These are phyloP conservation scores for Ceramica pisi DNA, from an alignment of 2,888 invertebrate genomes.

Conservation along the genomic window DNA sequence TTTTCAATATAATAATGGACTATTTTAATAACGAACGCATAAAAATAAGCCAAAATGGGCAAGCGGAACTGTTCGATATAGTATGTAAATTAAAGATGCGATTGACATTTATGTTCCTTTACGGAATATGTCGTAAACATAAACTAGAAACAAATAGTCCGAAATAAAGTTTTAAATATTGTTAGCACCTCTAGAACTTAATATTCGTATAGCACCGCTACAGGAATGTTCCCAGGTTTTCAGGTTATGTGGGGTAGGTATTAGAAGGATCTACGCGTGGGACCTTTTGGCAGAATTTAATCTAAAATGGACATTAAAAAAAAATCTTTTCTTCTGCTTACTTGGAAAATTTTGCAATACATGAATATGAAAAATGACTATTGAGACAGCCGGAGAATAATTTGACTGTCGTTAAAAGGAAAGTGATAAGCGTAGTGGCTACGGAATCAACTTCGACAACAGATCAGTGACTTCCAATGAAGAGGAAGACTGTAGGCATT, in stretches of 20 bases:
- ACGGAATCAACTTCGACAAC: background rate
- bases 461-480: background rate
- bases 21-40: constrained; percentile 30
- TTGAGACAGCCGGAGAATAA: too few relatives aligned
- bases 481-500: background rate
- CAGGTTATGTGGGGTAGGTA: too few relatives aligned
- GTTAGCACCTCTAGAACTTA: background rate
- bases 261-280: background rate
- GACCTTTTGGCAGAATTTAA: background rate
- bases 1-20: constrained; percentile 21
- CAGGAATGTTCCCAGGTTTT: background rate
- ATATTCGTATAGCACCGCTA: background rate
- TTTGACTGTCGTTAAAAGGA: too few relatives aligned
- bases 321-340: background rate
- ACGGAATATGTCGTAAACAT: constrained; percentile 3
- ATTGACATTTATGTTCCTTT: constrained; percentile 14
- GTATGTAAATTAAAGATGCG: constrained; percentile 12
- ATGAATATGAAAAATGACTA: background rate
- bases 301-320: background rate
- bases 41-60: constrained; percentile 23
- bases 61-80: constrained; percentile 22
- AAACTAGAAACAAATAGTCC: constrained; percentile 2
- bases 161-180: constrained; percentile 6
- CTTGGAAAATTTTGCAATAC: background rate
- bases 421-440: background rate